Conservation (phyloP, 2,113 vertebrate species). For the Henicopernis longicauda region DNA sequence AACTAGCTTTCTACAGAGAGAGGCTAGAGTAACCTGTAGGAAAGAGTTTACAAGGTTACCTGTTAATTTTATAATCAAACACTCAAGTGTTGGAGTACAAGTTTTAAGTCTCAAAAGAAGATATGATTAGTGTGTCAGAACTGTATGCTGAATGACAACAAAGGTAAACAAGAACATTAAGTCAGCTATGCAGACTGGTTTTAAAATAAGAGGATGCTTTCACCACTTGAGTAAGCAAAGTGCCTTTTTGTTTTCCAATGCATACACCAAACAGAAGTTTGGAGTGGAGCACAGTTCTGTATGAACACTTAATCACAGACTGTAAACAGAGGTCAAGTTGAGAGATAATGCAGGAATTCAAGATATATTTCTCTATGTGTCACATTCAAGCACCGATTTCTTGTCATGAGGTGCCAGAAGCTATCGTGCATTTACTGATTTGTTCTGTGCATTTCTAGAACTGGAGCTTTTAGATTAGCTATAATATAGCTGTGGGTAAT, state of each 20-base stretch:
- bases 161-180: not conserved
- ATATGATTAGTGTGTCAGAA: not conserved
- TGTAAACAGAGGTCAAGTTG: constrained; percentile 64
- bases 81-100: not conserved
- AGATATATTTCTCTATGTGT: constrained; percentile 37
- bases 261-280: not conserved
- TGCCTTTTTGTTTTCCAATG: not conserved
- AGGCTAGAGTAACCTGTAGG: not conserved
- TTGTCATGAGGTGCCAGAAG: constrained; percentile 43
- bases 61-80: not conserved
- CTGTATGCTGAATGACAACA: not conserved
- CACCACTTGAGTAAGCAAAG: not conserved
- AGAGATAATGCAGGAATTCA: constrained; percentile 54
- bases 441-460: constrained; percentile 54
- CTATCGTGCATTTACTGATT: constrained; percentile 4
- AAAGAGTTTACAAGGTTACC: not conserved
- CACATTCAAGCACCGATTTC: constrained; percentile 40
- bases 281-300: not conserved
- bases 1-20: not conserved
- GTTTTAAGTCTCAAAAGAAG: not conserved
- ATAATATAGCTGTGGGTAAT: not conserved
- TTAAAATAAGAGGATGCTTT: not conserved
- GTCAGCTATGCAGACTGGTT: not conserved
- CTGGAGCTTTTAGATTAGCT: constrained; percentile 39
- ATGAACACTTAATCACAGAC: constrained; percentile 52